Evolutionary conservation across 2,888 invertebrate species (phyloP).

Genomic region (Brenthis hecate): DNA sequence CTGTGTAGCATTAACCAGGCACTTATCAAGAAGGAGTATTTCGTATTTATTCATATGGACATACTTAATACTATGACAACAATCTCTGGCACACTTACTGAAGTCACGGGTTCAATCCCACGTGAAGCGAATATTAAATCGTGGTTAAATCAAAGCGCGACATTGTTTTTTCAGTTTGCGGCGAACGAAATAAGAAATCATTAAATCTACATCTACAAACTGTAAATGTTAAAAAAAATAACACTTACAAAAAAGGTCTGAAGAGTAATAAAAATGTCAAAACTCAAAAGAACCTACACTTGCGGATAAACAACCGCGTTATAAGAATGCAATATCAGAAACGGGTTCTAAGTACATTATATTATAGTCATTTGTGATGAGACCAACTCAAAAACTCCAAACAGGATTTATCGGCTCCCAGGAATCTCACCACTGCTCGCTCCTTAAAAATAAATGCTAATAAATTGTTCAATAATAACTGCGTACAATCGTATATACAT

Average conservation of each 20-base stretch:
- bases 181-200: no score
- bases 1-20: no score
- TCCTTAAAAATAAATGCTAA: slow-evolving; percentile 20
- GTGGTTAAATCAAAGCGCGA: no score
- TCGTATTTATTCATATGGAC: no score
- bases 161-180: no score
- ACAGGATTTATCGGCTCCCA: slow-evolving; percentile 52
- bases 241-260: not conserved
- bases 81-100: no score
- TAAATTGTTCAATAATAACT: slow-evolving; percentile 19
- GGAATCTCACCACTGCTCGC: slow-evolving; percentile 34
- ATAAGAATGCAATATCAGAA: slow-evolving; percentile 30
- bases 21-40: no score
- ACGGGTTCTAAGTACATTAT: slow-evolving; percentile 49
- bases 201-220: no score
- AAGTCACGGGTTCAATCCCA: no score
- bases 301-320: not conserved
- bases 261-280: not conserved
- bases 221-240: no score
- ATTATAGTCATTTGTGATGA: slow-evolving; percentile 50
- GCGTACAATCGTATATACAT: slow-evolving; percentile 10
- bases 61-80: no score
- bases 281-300: not conserved
- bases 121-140: no score
- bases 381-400: slow-evolving; percentile 49